phyloP scores from a whole-genome alignment of 2,113 vertebrate species.

The Scophthalmus maximus region DNA sequence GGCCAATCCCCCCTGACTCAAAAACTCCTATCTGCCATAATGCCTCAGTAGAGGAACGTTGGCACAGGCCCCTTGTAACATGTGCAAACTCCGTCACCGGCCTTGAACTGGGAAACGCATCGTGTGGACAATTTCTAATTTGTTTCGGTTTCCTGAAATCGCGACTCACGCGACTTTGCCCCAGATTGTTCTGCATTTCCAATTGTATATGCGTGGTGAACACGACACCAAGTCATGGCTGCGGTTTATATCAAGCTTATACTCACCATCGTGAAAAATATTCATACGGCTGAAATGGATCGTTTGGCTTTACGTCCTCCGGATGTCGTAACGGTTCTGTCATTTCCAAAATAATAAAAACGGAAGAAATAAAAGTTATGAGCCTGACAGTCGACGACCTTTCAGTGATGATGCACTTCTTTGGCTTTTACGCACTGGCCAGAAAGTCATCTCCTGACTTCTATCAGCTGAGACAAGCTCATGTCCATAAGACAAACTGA shows the following conservation, averaged over 20 bases:
- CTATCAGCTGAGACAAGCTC: background rate
- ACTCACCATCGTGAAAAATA: too few species aligned
- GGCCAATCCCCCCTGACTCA: slow-evolving; percentile 13
- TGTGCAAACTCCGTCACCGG: background rate
- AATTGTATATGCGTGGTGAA: slow-evolving; percentile 34
- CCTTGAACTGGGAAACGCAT: slow-evolving; percentile 16
- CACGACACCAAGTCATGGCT: background rate
- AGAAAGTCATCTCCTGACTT: slow-evolving; percentile 8
- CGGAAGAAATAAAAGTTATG: slow-evolving; percentile 20
- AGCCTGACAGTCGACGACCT: background rate
- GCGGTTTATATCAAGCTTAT: background rate
- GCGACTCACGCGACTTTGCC: background rate
- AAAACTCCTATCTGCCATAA: slow-evolving; percentile 9
- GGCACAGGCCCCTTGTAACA: slow-evolving; percentile 4
- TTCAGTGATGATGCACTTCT: background rate
- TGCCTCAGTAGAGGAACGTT: slow-evolving; percentile 9
- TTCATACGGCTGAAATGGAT: accelerated
- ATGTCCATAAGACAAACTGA: slow-evolving; percentile 37
- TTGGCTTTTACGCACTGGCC: slow-evolving; percentile 2
- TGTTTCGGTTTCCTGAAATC: slow-evolving; percentile 43
- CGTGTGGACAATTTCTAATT: slow-evolving; percentile 43
- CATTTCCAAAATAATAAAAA: background rate
- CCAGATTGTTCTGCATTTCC: slow-evolving; percentile 20
- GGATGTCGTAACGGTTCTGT: background rate
- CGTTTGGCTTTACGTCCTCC: accelerated